These are phyloP conservation scores for Dione juno DNA, from an alignment of 2,888 invertebrate genomes.

Conservation along the genomic window DNA sequence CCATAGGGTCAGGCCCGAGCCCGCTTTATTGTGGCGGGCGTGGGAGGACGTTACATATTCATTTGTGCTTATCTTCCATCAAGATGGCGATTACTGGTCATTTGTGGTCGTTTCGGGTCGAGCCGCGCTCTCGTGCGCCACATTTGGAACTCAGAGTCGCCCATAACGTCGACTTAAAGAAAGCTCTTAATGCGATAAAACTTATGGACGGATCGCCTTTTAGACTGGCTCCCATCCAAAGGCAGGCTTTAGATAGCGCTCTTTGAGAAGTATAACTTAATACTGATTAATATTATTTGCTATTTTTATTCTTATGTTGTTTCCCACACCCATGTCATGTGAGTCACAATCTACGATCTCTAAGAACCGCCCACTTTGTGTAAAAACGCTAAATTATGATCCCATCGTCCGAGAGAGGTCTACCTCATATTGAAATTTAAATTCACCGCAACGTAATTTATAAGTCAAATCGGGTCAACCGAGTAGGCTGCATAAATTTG, in stretches of 20 bases:
- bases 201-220: conserved; percentile 64
- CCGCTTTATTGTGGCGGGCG: conserved; percentile 68
- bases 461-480: conserved; percentile 21
- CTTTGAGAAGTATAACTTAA: conserved; percentile 55
- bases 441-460: conserved; percentile 28
- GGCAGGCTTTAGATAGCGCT: conserved; percentile 60
- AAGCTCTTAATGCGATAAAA: conserved; percentile 57
- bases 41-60: conserved; percentile 80
- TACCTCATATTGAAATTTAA: conserved; percentile 25
- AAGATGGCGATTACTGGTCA: conserved; percentile 69
- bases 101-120: conserved; percentile 62
- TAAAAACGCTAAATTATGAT: conserved; percentile 33
- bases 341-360: conserved; percentile 69
- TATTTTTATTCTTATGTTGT: conserved; percentile 51
- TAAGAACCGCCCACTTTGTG: conserved; percentile 64
- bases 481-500: conserved; percentile 19
- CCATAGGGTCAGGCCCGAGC: conserved; percentile 63
- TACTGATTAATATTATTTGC: conserved; percentile 40
- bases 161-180: conserved; percentile 39
- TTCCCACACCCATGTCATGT: conserved; percentile 75
- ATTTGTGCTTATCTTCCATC: conserved; percentile 80
- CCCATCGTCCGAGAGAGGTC: conserved; percentile 19
- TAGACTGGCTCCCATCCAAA: conserved; percentile 75
- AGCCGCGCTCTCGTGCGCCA: conserved; percentile 58
- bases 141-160: conserved; percentile 56